Evolutionary conservation across 1,140 invertebrate genomes (phyloP).

Genomic region (Armadillidium nasatum): DNA sequence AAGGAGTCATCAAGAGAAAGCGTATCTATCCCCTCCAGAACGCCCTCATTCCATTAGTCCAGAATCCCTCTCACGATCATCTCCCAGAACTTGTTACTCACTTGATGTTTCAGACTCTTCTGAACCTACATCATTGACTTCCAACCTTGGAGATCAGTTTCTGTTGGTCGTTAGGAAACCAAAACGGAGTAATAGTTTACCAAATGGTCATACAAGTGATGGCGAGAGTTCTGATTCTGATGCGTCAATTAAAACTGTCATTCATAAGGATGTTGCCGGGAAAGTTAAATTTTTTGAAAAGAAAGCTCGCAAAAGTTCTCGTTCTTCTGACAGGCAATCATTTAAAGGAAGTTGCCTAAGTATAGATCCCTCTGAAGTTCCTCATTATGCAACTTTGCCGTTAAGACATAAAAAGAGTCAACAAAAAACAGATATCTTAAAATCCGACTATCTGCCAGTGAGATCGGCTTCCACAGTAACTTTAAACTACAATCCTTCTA

Average conservation of each 20-base stretch:
- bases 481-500: conserved; percentile 37
- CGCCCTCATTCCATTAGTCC: conserved; percentile 38
- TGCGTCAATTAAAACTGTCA: conserved; percentile 44
- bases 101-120: conserved; percentile 53
- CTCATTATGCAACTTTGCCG: conserved; percentile 49
- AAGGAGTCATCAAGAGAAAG: conserved; percentile 18
- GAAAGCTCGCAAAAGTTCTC: conserved; percentile 46
- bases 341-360: conserved; percentile 36
- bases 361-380: conserved; percentile 31
- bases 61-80: conserved; percentile 43
- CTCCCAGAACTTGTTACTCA: conserved; percentile 57
- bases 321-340: conserved; percentile 40
- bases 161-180: conserved; percentile 41
- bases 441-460: conserved; percentile 46
- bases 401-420: conserved; percentile 45
- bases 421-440: conserved; percentile 45
- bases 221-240: conserved; percentile 44
- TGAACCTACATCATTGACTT: conserved; percentile 46
- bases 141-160: conserved; percentile 38
- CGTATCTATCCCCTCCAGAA: conserved; percentile 16
- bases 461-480: conserved; percentile 47
- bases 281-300: conserved; percentile 77
- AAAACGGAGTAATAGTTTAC: conserved; percentile 37
- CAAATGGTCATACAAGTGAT: conserved; percentile 34
- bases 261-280: conserved; percentile 59